phyloP scores from a whole-genome alignment of 2,888 invertebrate genomes.

The Apotomis capreana region DNA sequence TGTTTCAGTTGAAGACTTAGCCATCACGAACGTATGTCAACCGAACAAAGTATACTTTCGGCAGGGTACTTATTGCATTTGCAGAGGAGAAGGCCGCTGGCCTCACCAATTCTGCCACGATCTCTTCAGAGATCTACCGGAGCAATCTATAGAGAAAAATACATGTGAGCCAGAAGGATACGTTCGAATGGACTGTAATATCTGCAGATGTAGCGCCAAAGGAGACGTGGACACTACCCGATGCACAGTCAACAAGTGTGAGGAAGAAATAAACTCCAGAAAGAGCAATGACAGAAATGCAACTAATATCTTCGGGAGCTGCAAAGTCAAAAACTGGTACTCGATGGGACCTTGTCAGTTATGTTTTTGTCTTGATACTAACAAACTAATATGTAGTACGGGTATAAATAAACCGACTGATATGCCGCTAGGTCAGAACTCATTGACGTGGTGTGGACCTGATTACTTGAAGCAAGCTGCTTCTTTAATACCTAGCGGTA shows the following conservation, averaged over 20 bases:
- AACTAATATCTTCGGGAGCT: constrained; percentile 54
- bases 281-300: constrained; percentile 42
- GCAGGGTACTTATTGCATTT: constrained; percentile 56
- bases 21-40: constrained; percentile 48
- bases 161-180: constrained; percentile 60
- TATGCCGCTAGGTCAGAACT: constrained; percentile 57
- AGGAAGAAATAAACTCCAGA: constrained; percentile 30
- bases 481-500: constrained; percentile 50
- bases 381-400: constrained; percentile 66
- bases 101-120: constrained; percentile 57
- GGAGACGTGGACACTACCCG: constrained; percentile 56
- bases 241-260: constrained; percentile 66
- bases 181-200: constrained; percentile 61
- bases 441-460: constrained; percentile 61
- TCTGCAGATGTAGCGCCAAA: constrained; percentile 61
- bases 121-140: constrained; percentile 50
- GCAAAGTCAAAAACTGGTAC: constrained; percentile 65
- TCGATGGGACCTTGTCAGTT: constrained; percentile 67
- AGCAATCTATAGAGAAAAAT: constrained; percentile 37
- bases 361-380: constrained; percentile 64
- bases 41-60: constrained; percentile 57
- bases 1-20: neutral
- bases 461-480: constrained; percentile 56
- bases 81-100: constrained; percentile 61
- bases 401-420: constrained; percentile 47